A percentile compares a stretch with the other conserved stretches of the same genome.
Conservation (phyloP, 1,140 invertebrate genomes). For the Zelostemma sp. region DNA sequence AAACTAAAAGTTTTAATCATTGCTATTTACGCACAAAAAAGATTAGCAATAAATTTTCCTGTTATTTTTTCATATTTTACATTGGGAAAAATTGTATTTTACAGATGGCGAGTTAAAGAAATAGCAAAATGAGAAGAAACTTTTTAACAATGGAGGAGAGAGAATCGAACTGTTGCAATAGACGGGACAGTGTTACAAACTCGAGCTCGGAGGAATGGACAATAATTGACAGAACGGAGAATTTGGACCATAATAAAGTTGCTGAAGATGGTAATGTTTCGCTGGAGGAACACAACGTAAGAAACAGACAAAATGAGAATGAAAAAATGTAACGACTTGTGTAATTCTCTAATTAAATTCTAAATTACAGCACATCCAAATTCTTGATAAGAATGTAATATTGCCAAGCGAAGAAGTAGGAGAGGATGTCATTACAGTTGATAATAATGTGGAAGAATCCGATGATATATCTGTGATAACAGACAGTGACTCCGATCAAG, state of each 20-base stretch:
- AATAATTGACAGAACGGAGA: not conserved
- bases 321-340: no score
- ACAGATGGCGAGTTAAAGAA: constrained; percentile 6
- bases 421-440: not conserved
- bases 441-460: not conserved
- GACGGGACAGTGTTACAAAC: constrained; percentile 58
- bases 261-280: not conserved
- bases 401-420: not conserved
- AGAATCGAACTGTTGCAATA: no score
- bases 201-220: not conserved
- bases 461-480: constrained; percentile 2
- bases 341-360: not conserved
- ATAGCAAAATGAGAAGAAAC: constrained; percentile 30
- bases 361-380: not conserved
- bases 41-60: no score
- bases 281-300: not conserved
- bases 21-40: no score
- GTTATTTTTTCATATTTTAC: constrained; percentile 26
- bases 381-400: not conserved
- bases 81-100: no score
- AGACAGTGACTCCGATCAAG: constrained; percentile 1
- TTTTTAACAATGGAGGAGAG: constrained; percentile 61
- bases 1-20: no score
- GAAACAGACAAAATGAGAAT: not conserved
- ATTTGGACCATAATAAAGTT: not conserved